A percentile compares a stretch with the other conserved stretches of the same genome.
Evolutionary conservation across 2,113 vertebrate species (phyloP).

Genomic region (Indri indri): DNA sequence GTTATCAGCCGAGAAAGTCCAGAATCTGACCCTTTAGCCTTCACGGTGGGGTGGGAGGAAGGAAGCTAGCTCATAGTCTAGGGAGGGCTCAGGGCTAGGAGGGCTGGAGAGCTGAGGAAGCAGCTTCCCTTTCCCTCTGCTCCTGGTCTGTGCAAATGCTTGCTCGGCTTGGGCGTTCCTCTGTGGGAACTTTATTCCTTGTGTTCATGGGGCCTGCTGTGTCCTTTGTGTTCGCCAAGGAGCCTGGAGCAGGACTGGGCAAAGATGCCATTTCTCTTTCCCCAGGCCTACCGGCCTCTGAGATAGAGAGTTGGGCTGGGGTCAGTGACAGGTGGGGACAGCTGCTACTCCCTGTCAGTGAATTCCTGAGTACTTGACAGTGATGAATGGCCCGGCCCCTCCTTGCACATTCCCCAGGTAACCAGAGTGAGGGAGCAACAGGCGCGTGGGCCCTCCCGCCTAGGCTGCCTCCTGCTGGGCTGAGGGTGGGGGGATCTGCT

Average conservation of each 20-base stretch:
- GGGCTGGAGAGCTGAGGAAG: not conserved
- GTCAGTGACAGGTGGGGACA: conserved; percentile 36
- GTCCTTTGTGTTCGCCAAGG: not conserved
- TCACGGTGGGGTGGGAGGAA: not conserved
- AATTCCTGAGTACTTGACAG: conserved; percentile 34
- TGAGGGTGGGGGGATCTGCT: not conserved
- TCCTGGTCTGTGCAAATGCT: not conserved
- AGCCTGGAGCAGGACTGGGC: not conserved
- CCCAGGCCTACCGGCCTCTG: not conserved
- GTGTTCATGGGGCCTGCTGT: not conserved
- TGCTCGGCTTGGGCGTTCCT: not conserved
- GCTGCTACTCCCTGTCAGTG: conserved; percentile 1
- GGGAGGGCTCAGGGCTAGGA: not conserved
- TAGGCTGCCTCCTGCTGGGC: not conserved
- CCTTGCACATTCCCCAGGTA: conserved; percentile 38
- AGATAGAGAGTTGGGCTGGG: not conserved
- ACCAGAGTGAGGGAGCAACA: conserved; percentile 21
- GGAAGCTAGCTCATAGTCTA: not conserved
- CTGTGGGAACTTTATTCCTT: not conserved
- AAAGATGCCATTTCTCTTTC: conserved; percentile 22
- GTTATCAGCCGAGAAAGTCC: conserved; percentile 29
- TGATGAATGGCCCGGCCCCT: conserved; percentile 31
- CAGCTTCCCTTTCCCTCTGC: not conserved
- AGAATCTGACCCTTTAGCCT: conserved; percentile 1
- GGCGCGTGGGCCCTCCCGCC: not conserved